Evolutionary conservation across 2,113 vertebrate species (phyloP), one percentile per base, ranked within the genome.

Genomic region (Rhineura floridana): DNA sequence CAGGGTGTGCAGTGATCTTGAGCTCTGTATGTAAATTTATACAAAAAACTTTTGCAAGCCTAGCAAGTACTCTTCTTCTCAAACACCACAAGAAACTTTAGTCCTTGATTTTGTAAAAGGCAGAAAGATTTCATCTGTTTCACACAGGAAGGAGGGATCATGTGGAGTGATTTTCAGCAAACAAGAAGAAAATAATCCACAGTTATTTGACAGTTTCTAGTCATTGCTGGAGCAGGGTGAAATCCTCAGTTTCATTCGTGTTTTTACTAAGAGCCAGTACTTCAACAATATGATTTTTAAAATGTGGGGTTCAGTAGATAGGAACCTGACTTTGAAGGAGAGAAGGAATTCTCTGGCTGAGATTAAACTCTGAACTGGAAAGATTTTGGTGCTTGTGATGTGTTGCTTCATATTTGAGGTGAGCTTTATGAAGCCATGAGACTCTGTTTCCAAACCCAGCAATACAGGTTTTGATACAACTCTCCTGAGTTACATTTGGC

Each of bases 11-110:
- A 84, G 86, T n/a, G 88, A 94, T 90, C 81, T 93, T 91, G 89
- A 69, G 82, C 84, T 92, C 91, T 88, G n/a, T 90, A 96, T 96
- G 94, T 89, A 97, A 96, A 96, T 96, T 95, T 96, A 96, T 96
- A 95, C 93, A 96, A 92, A 95, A 92, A 91, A 30, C 15, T 88
- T 87, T 90, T 95, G 87, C 88, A 94, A 91, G 65, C 86, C 76
- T 90, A 52, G 93, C 90, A 52, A 83, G 87, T 88, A 84, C 73
- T 94, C 86, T 91, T 95, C 92, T 92, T 91, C 94, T 93, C 83
- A 50, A 90, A 92, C 84, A 87, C 90, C 89, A 80, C 90, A 86
- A 88, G 82, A 89, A 91, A 87, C 91, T 86, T 65, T 90, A 39
- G 87, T 90, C 89, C 92, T 93, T 87, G 85, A 87, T 90, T 89